Percentiles rank a stretch among this genome's conserved stretches.
These are phyloP conservation scores for Sminthopsis crassicaudata DNA, from an alignment of 2,113 vertebrate species.

Conservation along the genomic window DNA sequence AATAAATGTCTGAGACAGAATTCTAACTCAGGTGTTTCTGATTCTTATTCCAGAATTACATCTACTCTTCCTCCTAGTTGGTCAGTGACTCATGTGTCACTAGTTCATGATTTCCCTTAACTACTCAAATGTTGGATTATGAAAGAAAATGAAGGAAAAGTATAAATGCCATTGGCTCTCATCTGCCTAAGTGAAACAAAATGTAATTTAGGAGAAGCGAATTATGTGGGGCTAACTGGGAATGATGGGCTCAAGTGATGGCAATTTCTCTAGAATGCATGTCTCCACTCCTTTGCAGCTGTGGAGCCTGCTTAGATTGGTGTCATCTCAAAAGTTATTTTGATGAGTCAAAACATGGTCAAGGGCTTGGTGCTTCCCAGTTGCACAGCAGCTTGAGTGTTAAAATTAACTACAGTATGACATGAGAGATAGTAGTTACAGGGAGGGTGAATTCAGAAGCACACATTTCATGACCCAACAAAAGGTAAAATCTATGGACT, in stretches of 20 bases:
- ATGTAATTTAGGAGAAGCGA: neutral
- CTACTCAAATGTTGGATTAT: neutral
- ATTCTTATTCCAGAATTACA: neutral
- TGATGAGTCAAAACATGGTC: neutral
- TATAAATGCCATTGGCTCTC: neutral
- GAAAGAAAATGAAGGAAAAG: neutral
- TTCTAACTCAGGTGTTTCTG: neutral
- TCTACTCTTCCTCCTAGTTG: neutral
- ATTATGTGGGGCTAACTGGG: neutral
- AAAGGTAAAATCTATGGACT: neutral
- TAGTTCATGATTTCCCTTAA: neutral
- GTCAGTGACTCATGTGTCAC: neutral
- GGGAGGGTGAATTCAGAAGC: neutral
- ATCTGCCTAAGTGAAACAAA: neutral
- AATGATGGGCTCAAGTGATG: neutral
- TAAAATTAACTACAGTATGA: neutral
- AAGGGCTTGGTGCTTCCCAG: neutral
- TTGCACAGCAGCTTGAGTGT: neutral
- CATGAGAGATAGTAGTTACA: neutral
- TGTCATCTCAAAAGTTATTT: neutral
- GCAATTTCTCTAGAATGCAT: neutral
- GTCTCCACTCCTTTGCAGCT: neutral
- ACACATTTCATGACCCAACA: neutral
- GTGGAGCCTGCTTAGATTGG: fast-evolving
- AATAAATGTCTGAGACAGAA: neutral